Evolutionary conservation across 92 coral and sea anemone genomes (phyloP), one percentile per base, ranked within the genome.

Genomic region (Paramuricea clavata): DNA sequence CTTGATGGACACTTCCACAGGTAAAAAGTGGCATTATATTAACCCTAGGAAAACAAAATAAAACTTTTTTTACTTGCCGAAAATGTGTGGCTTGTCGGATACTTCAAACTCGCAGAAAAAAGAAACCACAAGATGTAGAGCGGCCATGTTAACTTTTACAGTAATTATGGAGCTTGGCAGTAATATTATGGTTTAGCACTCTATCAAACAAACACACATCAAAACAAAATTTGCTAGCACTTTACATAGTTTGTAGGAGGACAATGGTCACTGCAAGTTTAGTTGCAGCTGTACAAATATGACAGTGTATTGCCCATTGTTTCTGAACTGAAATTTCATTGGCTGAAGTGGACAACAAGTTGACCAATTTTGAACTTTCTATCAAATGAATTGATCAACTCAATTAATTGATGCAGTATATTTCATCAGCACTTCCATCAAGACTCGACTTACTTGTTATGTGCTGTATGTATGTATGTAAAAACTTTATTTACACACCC

Each of bases 1-100:
- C 76, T 70, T 70, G 47, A 70, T 70, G 76, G 44, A 70, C n/a
- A 70, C 76, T 32, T 70, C 49, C 76, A 32, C 76, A 70, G n/a
- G 49, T 33, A 70, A n/a, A n/a, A n/a, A n/a, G n/a, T n/a, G n/a
- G n/a, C 47, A 35, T 70, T 2, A 70, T 54, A 8, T 54, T 54
- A 9, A 19, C 65, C 31, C 26, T 57, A 57, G 31, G 65, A 57
- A 57, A 57, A 57, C 31, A 57, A 57, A 57, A 23, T 25, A n/a
- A n/a, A 57, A 57, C 65, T n/a, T 57, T 57, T 57, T 57, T 57
- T 57, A 57, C 65, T 57, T 57, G n/a, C 65, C 65, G 10, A 49
- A 49, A 49, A 49, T 49, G 57, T 57, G n/a, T n/a, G 65, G 30
- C 30, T 57, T 57, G 30, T n/a, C 6, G 1, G 10, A 23, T 25